Conservation (phyloP, 1,140 invertebrate genomes). For the Caenorhabditis elegans region WBcel235 BX284604.4:7926501-7927000, state of each 20-base stretch:
- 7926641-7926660: not conserved
- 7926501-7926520: too few relatives aligned
- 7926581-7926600: not conserved
- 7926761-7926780: too few relatives aligned
- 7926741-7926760: too few relatives aligned
- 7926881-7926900: slow-evolving; percentile 1
- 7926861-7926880: slow-evolving; percentile 15
- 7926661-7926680: not conserved
- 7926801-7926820: too few relatives aligned
- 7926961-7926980: not conserved
- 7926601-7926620: not conserved
- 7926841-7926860: slow-evolving; percentile 9
- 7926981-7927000: not conserved
- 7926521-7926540: too few relatives aligned
- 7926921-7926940: slow-evolving; percentile 19
- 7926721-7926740: too few relatives aligned
- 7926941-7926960: not conserved
- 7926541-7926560: not conserved
- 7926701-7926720: too few relatives aligned
- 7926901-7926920: slow-evolving; percentile 5
- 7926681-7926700: too few relatives aligned
- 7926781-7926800: too few relatives aligned
- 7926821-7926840: not conserved
- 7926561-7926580: not conserved
- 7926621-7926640: not conserved